Percentiles rank a stretch among this genome's conserved stretches.
These are phyloP conservation scores for Galagoides demidoff DNA, from an alignment of 2,797 vertebrate species.

Conservation along the genomic window DNA sequence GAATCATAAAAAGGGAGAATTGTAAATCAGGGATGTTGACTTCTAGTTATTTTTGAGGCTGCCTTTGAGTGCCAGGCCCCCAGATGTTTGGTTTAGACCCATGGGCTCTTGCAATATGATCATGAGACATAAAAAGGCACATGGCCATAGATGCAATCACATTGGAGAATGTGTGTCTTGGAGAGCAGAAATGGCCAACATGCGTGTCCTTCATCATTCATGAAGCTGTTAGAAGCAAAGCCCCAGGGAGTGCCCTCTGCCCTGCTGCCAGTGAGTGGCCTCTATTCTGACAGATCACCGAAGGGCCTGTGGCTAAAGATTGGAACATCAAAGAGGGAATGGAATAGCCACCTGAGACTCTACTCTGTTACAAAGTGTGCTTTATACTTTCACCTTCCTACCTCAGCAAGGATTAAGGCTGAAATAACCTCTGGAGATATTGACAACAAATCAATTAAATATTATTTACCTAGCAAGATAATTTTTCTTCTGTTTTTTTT, in stretches of 20 bases:
- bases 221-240: constrained; percentile 53
- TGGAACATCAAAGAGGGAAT: constrained; percentile 60
- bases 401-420: not conserved
- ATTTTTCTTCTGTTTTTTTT: not conserved
- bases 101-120: constrained; percentile 12
- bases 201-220: constrained; percentile 77
- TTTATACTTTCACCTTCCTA: not conserved
- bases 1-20: not conserved
- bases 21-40: not conserved
- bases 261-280: constrained; percentile 61
- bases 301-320: not conserved
- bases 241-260: constrained; percentile 16
- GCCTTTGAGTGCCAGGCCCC: not conserved
- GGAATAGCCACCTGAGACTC: not conserved
- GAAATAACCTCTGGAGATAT: not conserved
- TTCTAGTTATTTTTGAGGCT: not conserved
- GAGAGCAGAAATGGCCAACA: constrained; percentile 69
- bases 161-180: constrained; percentile 64
- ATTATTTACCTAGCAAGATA: not conserved
- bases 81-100: constrained; percentile 25
- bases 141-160: not conserved
- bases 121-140: constrained; percentile 69
- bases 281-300: constrained; percentile 43
- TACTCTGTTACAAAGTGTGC: constrained; percentile 69
- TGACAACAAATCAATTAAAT: not conserved